A percentile compares a stretch with the other conserved stretches of the same genome.
These are phyloP conservation scores for Drosophila prostipennis DNA, from an alignment of 2,888 invertebrate genomes.

Conservation along the genomic window DNA sequence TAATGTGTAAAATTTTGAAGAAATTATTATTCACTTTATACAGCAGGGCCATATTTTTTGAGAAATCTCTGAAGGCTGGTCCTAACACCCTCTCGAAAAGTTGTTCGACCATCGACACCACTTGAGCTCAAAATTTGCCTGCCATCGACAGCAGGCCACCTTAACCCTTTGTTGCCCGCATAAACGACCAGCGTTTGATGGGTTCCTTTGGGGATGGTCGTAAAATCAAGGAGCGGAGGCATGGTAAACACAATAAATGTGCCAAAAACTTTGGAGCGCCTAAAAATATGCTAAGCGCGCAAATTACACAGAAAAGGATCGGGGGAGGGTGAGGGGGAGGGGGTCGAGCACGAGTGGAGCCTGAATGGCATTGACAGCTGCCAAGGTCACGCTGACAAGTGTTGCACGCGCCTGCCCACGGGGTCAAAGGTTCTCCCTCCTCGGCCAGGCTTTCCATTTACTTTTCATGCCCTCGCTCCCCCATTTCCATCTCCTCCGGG, in stretches of 20 bases:
- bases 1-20: too few relatives aligned
- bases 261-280: conserved; percentile 36
- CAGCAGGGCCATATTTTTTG: background rate
- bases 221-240: conserved; percentile 19
- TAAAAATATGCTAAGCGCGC: conserved; percentile 63
- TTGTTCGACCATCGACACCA: background rate
- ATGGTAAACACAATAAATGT: conserved; percentile 45
- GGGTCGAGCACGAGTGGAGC: conserved; percentile 4
- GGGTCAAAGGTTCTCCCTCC: conserved; percentile 12
- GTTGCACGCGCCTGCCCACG: conserved; percentile 73
- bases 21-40: background rate
- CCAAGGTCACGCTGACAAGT: conserved; percentile 79
- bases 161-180: conserved; percentile 37
- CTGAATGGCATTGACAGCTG: conserved; percentile 63
- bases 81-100: conserved; percentile 2
- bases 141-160: conserved; percentile 14
- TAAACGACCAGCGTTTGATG: conserved; percentile 39
- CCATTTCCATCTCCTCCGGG: background rate
- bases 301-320: conserved; percentile 51
- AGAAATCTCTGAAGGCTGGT: background rate
- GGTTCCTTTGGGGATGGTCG: conserved; percentile 40
- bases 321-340: background rate
- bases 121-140: conserved; percentile 6
- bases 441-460: conserved; percentile 26
- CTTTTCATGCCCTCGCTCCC: conserved; percentile 8